These are phyloP conservation scores for Molanna angustata DNA, from an alignment of 2,888 invertebrate species.

Conservation along the genomic window DNA sequence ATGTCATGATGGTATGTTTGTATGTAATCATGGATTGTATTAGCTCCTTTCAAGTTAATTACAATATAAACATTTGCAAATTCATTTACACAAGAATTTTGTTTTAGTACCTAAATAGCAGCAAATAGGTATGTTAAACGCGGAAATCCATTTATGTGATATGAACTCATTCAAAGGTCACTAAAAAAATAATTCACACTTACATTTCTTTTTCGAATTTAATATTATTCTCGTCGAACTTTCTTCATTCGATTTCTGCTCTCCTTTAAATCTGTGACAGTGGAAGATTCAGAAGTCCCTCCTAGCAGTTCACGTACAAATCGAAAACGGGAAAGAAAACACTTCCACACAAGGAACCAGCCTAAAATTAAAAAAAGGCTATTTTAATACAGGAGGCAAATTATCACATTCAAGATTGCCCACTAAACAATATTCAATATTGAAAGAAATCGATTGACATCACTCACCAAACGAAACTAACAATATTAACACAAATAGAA, in stretches of 20 bases:
- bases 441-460: background rate
- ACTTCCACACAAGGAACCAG: conserved; percentile 90
- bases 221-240: conserved; percentile 49
- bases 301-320: conserved; percentile 84
- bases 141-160: too few species aligned
- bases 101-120: too few species aligned
- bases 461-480: conserved; percentile 29
- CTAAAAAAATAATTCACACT: conserved; percentile 13
- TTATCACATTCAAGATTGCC: background rate
- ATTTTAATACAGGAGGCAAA: background rate
- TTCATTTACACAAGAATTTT: too few species aligned
- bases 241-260: conserved; percentile 53
- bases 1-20: too few species aligned
- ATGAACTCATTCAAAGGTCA: conserved; percentile 20
- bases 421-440: background rate
- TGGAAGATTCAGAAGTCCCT: conserved; percentile 63
- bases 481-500: conserved; percentile 24
- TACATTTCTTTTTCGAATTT: conserved; percentile 33
- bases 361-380: conserved; percentile 56
- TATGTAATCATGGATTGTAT: too few species aligned
- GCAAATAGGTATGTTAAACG: too few species aligned
- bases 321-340: conserved; percentile 82
- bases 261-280: conserved; percentile 58
- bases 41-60: too few species aligned
- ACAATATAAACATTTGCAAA: too few species aligned